Evolutionary conservation across 92 coral and sea anemone species (phyloP).

Genomic region (Zoanthus sociatus): DNA sequence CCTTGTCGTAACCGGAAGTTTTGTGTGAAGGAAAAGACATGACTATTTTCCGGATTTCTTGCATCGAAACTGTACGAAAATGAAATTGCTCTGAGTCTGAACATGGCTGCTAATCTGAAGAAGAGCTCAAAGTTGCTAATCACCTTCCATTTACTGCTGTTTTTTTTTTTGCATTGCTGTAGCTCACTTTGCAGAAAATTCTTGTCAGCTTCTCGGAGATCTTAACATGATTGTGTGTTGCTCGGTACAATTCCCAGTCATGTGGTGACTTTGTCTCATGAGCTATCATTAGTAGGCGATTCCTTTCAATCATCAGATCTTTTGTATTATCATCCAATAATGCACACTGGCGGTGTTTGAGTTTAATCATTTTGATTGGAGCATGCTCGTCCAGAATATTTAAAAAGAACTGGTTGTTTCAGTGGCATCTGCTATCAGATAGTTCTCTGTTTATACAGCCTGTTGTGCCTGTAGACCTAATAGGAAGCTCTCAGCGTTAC

Average conservation of each 20-base stretch:
- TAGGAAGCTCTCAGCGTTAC: neutral
- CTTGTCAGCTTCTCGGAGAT: neutral
- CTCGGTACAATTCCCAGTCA: neutral
- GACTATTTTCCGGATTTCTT: no score
- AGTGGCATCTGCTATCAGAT: neutral
- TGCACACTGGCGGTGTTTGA: neutral
- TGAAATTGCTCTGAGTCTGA: no score
- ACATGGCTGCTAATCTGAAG: no score
- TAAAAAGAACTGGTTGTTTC: neutral
- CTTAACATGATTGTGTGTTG: neutral
- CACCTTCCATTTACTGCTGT: neutral
- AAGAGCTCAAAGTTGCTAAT: neutral
- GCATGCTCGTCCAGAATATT: neutral
- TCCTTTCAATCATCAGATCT: neutral
- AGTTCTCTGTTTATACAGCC: neutral
- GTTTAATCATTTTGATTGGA: neutral
- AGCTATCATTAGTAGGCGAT: neutral
- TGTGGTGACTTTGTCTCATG: neutral
- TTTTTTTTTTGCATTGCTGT: neutral
- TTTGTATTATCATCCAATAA: neutral
- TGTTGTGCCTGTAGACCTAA: neutral
- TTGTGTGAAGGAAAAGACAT: no score
- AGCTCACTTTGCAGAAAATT: no score
- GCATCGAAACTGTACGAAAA: no score
- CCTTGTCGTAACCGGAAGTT: no score